Base-by-base conservation (phyloP, 2,113 vertebrate species). In the Cygnus atratus region DNA sequence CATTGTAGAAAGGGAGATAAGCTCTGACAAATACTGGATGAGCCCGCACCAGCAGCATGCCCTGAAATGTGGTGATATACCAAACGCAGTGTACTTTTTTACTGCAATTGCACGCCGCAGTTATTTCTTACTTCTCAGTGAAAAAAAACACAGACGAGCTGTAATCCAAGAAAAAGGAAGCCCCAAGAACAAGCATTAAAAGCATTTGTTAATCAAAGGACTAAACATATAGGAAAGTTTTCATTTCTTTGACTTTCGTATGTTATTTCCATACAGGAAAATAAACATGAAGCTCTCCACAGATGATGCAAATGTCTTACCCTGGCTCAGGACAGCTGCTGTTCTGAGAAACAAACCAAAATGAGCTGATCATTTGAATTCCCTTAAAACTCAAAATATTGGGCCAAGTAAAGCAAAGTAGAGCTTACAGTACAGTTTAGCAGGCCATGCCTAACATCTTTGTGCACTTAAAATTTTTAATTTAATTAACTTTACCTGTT, bases 201-300 rank as follows among this genome's bases (percentile, higher is more conserved):
- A 90, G 37, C 8, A 95, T 97, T 96, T 97, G 97, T 88, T 97
- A 97, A 95, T 68, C 97, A 97, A 97, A 97, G 59, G 71, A 67
- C 18, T 78, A 95, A 87, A 55, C 55, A 41, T 11, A 75, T 14
- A 84, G 57, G 22, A 72, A 87, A 41, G 9, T 48, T 83, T 83
- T 91, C 0, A 28, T 67, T 92, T 88, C 57, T 94, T 95, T 96
- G 46, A 70, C 88, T 91, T 83, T 85, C 73, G 57, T 10, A 11
- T 44, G 48, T 35, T 18, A 95, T 95, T 96, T 96, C 92, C 95
- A 80, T 96, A 70, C 35, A 97, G 94, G 90, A 91, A 97, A 97
- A 98, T 88, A 86, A 1, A 59, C 20, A 29, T 72, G 58, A 74
- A 67, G 87, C 55, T 87, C 26, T 79, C 76, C 61, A 63, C 7